Conservation (phyloP, 2,113 vertebrate genomes). For the Etia nguti region DNA sequence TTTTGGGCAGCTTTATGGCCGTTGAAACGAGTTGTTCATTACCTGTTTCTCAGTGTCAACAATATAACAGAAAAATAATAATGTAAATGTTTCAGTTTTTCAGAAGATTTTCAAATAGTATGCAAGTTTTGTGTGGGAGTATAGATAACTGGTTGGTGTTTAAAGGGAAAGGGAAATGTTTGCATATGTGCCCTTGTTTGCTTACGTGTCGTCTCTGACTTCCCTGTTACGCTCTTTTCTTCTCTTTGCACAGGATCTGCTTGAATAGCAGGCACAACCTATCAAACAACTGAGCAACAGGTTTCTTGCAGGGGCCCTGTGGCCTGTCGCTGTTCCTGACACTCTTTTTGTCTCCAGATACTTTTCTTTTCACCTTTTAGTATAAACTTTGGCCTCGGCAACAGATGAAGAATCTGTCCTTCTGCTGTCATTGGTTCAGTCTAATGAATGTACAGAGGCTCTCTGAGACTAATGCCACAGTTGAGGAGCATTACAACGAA, state of each 20-base stretch:
- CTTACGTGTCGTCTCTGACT: background rate
- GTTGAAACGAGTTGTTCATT: background rate
- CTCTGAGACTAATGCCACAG: conserved; percentile 6
- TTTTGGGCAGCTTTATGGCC: background rate
- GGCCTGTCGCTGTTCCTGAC: conserved; percentile 8
- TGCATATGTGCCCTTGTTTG: background rate
- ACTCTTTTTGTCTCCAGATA: conserved; percentile 22
- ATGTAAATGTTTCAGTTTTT: background rate
- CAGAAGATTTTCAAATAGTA: background rate
- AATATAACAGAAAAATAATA: background rate
- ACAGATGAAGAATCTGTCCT: conserved; percentile 10
- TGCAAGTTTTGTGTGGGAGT: background rate
- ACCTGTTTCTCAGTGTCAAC: background rate
- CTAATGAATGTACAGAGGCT: conserved; percentile 49
- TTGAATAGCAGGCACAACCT: conserved; percentile 63
- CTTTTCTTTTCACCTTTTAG: conserved; percentile 41
- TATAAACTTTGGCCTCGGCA: conserved; percentile 27
- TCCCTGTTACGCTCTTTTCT: background rate
- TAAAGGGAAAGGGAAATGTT: background rate
- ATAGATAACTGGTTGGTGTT: background rate
- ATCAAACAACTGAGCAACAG: conserved; percentile 1
- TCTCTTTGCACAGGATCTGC: conserved; percentile 64
- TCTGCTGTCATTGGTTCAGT: conserved; percentile 42
- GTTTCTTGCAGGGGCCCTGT: background rate
- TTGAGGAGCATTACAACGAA: background rate